Percentiles rank a stretch among this genome's conserved stretches.
Evolutionary conservation across 2,113 vertebrate species (phyloP).

Genomic region (Spea bombifrons): DNA sequence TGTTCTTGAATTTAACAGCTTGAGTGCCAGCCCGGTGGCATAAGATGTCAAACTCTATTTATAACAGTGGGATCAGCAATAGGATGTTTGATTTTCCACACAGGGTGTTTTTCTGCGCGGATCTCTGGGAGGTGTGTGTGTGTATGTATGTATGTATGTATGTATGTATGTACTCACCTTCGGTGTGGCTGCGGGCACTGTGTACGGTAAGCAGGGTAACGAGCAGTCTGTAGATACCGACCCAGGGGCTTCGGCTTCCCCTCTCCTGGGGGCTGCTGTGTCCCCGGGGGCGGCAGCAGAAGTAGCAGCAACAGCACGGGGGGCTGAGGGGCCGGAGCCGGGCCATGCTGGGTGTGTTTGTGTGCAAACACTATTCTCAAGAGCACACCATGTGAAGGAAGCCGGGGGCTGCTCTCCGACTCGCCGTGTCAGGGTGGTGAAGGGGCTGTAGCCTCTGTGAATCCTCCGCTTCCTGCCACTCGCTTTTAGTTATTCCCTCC

Average conservation of each 20-base stretch:
- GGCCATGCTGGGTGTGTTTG: conserved; percentile 22
- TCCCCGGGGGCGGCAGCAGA: not conserved
- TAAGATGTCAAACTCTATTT: too few species aligned
- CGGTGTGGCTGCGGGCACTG: conserved; percentile 31
- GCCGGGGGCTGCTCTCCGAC: not conserved
- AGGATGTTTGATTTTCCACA: too few species aligned
- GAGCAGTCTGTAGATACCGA: conserved; percentile 21
- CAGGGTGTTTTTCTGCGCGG: not conserved
- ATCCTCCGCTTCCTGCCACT: not conserved
- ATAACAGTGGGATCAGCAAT: too few species aligned
- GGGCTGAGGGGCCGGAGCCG: not conserved
- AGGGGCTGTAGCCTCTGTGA: conserved; percentile 3
- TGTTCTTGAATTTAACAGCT: too few species aligned
- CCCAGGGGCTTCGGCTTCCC: not conserved
- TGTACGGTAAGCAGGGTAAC: conserved; percentile 38
- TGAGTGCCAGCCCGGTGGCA: too few species aligned
- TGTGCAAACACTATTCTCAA: conserved; percentile 2
- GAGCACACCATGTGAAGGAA: conserved; percentile 19
- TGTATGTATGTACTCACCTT: conserved; percentile 5
- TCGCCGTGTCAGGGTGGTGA: too few species aligned
- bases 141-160: not conserved
- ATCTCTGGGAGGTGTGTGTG: not conserved
- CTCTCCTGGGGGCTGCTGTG: not conserved
- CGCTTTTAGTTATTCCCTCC: not conserved
- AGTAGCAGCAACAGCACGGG: conserved; percentile 6